These are phyloP conservation scores for Bombus haemorrhoidalis DNA, from an alignment of 1,140 invertebrate species.

Conservation along the genomic window DNA sequence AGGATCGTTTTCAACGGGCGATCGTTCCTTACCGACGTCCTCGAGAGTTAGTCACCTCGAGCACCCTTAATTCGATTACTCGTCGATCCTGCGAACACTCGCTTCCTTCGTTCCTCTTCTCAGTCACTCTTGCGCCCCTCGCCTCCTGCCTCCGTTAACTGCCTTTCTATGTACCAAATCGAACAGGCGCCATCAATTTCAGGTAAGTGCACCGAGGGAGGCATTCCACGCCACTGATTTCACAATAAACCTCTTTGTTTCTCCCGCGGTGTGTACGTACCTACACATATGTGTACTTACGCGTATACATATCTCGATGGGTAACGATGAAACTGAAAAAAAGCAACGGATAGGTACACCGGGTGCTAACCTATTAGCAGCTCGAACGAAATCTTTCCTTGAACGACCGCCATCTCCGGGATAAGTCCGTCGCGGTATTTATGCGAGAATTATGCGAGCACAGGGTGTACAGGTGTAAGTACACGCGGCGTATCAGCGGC, in stretches of 20 bases:
- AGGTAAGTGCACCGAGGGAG: conserved; percentile 36
- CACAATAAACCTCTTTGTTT: conserved; percentile 48
- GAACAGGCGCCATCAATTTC: conserved; percentile 55
- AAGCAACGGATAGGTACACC: not conserved
- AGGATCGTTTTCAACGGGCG: conserved; percentile 31
- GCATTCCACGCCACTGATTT: conserved; percentile 37
- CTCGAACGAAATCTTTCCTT: no score
- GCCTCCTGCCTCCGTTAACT: not conserved
- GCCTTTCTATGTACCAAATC: conserved; percentile 53
- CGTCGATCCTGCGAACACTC: conserved; percentile 38
- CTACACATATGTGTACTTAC: not conserved
- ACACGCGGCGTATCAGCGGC: conserved; percentile 2
- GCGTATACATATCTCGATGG: no score
- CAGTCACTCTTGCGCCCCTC: not conserved
- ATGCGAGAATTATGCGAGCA: not conserved
- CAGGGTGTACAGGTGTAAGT: conserved; percentile 27
- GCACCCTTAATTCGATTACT: conserved; percentile 53
- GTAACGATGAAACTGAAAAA: not conserved
- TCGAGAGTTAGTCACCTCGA: conserved; percentile 39
- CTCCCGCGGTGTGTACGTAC: not conserved
- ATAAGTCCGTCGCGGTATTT: not conserved
- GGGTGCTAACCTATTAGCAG: not conserved
- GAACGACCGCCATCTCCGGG: not conserved
- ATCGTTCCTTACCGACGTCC: conserved; percentile 14
- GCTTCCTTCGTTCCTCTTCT: conserved; percentile 15